Base-by-base conservation (phyloP, 2,888 invertebrate genomes). In the Orchesella flavescens region DNA sequence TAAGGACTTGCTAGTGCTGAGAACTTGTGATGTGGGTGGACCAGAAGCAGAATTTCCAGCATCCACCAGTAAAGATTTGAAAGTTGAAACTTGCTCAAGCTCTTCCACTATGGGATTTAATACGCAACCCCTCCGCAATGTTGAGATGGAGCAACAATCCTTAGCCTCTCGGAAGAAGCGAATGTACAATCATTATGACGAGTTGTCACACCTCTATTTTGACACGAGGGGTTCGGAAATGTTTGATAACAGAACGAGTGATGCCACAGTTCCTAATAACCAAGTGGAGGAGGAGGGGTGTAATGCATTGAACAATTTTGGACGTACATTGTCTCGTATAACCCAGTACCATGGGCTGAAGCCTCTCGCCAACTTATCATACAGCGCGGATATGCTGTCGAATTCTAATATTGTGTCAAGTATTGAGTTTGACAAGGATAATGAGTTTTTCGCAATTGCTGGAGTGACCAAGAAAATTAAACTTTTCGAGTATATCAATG, bases 351-450 rank as follows among this genome's bases (percentile, higher is more conserved):
- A 93, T 87, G 93, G 94, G 17, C 91, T 97, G 86, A 92, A 95
- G 15, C 94, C 95, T 19, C 91, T 97, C 9, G 96, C 97, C 4
- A 96, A 96, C 5, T 91, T 98, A 4, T 95, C 95, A 87, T 97
- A 97, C 90, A 95, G 96, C 86, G 94, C 94, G 89, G 97, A 97
- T 90, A 93, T 96, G 74, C 95, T 95, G 90, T 95, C 95, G 90
- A 95, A 75, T 24, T 95, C 95, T 3, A 95, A 95, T 5, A 95
- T 96, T 86, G 95, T 95, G 7, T 95, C 95, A 24, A 97, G 97
- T 89, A 97, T 98, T 88, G 97, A 97, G 91, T 98, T 98, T 91
- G 97, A 98, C 90, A 96, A 97, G 90, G 97, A 98, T 90, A 95
- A 96, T 90, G 97, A 98, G 91, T 95, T 94, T 90, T 97, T 98